These are phyloP conservation scores for Onthophagus sagittarius DNA, from an alignment of 2,888 invertebrate species.

Conservation along the genomic window DNA sequence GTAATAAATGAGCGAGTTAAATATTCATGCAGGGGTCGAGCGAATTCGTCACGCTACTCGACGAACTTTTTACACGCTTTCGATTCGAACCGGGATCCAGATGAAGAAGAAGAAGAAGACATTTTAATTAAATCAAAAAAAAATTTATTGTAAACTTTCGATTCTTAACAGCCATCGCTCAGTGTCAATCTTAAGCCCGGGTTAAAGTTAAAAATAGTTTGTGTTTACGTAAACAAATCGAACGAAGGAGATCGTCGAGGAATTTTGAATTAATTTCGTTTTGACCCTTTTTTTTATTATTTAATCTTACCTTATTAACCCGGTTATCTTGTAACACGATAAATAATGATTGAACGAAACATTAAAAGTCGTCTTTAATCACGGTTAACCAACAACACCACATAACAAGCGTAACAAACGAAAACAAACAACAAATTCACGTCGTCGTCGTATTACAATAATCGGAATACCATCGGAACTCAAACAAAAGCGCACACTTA, in stretches of 20 bases:
- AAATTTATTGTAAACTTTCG: neutral
- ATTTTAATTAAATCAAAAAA: neutral
- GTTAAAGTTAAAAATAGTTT: neutral
- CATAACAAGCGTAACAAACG: neutral
- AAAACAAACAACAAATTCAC: neutral
- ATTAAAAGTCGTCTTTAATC: neutral
- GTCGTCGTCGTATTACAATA: slow-evolving; percentile 13
- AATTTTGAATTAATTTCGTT: neutral
- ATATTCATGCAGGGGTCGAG: slow-evolving; percentile 10
- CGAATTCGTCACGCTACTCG: slow-evolving; percentile 6
- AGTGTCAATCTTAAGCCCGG: neutral
- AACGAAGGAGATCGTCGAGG: neutral
- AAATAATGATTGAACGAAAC: neutral
- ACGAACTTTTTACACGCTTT: neutral
- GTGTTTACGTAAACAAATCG: neutral
- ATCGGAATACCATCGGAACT: neutral
- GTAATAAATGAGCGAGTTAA: slow-evolving; percentile 5
- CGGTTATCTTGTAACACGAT: neutral
- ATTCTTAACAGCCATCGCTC: neutral
- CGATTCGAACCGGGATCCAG: neutral
- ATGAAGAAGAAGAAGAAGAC: too few species aligned
- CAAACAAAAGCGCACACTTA: slow-evolving; percentile 5
- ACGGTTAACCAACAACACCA: neutral
- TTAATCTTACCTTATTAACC: neutral
- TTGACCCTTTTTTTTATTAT: neutral